Evolutionary conservation across 2,797 vertebrate genomes (phyloP), one percentile per base, ranked within the genome.

Genomic region (Phylloscopus collybita): DNA sequence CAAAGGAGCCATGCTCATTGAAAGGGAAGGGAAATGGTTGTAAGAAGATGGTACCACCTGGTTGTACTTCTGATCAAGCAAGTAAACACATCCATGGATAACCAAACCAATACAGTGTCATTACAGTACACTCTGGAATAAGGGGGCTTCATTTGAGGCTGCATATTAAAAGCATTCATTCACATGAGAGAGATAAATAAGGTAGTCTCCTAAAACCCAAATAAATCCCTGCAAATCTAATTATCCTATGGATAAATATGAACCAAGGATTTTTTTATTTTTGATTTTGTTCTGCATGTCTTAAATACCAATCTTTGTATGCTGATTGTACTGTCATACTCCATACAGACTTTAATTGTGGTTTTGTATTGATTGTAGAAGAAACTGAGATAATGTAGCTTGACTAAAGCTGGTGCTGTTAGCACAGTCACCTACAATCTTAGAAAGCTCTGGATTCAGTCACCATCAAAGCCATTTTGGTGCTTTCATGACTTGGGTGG

Each of bases 1-100:
- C 95, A 97, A 96, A 94, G 78, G 87, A 97, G 93, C 96, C 92
- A 85, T 94, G 93, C 88, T 96, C 94, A 97, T 96, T 97, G 95
- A 97, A 95, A 96, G 85, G 84, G 90, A 97, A 97, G 84, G 80
- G 89, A 96, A 97, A 97, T 83, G 89, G 93, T 90, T 96, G 65
- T 92, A 86, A 90, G 90, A 93, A 96, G 92, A 96, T 83, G 91
- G 79, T 71, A 95, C 93, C 96, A 97, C 96, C 95, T 96, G 95
- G 94, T 19, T 96, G 85, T 95, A 95, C 93, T 88, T 96, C 95
- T 80, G 95, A 96, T 96, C 93, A 91, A 95, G 95, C 42, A 88
- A 88, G 21, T 83, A 92, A 96, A 96, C 91, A 84, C 92, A 82
- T 65, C 3, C 50, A 95, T 92, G 81, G 67, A 94, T 81, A 95